Base-by-base conservation (phyloP, 2,888 invertebrate species). In the Bugula neritina region DNA sequence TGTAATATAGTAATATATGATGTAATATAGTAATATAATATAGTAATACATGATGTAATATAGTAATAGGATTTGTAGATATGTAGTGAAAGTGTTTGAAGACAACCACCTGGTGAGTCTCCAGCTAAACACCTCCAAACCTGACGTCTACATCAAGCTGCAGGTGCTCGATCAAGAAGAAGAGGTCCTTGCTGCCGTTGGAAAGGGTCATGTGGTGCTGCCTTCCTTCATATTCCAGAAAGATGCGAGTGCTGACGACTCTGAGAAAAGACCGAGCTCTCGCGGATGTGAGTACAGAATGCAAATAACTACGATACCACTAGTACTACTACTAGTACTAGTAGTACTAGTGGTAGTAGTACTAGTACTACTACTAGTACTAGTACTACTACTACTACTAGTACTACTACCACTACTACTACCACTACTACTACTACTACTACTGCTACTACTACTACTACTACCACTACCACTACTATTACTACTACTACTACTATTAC, bases 171-270 rank as follows among this genome's bases (percentile, higher is more conserved):
- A 83, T 75, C 77, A 80, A 73, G 80, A 81, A 63, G 79, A 79
- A 57, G 81, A 81, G 72, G 75, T 82, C 3, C 76, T 78, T 34
- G 79, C 79, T 71, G 78, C 79, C 0, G 76, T 77, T 17, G 82
- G 82, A 35, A 81, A 82, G 76, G 82, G 82, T 69, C 80, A 81
- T 70, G 79, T 78, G 29, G 81, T 81, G 25, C 78, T 84, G 43
- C 83, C 84, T 2, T 80, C 83, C 17, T 79, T 79, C 75, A 77
- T 81, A 55, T 83, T 84, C 77, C 79, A 77, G 35, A 83, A 81
- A 74, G 81, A 82, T 73, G 73, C 76, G 54, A 75, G 74, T 63
- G 72, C 69, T 10, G 75, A 74, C 10, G 74, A 69, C 35, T 27
- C 76, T 77, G 3, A 69, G 54, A 79, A 79, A 71, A 72, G 81